Evolutionary conservation across 2,888 invertebrate genomes (phyloP).

Genomic region (Willowsia nigromaculata): DNA sequence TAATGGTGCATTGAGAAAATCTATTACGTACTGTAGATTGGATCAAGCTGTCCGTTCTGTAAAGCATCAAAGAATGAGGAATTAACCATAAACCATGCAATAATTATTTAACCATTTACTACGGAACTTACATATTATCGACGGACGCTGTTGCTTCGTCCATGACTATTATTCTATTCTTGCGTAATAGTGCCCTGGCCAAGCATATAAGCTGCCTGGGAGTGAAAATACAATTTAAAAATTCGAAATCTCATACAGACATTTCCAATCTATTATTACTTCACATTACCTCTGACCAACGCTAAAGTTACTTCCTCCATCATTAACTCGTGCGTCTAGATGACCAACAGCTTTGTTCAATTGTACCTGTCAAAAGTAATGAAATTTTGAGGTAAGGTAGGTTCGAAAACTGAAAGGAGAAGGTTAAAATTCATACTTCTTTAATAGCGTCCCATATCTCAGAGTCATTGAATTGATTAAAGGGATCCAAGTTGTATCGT

Average conservation of each 20-base stretch:
- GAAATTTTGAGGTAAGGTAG: background rate
- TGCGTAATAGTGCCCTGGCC: conserved; percentile 60
- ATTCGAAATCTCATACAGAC: no score
- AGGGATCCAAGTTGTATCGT: no score
- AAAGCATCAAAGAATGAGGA: conserved; percentile 36
- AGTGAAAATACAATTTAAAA: no score
- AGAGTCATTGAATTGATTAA: conserved; percentile 88
- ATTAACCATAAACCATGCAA: conserved; percentile 81
- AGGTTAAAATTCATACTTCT: conserved; percentile 82
- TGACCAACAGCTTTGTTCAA: conserved; percentile 83
- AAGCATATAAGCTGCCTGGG: no score
- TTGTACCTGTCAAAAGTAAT: conserved; percentile 83
- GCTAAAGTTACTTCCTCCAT: conserved; percentile 78
- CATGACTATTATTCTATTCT: conserved; percentile 62
- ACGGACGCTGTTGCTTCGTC: conserved; percentile 65
- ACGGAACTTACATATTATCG: background rate
- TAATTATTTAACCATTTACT: background rate
- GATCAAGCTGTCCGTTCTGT: conserved; percentile 90
- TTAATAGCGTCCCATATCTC: conserved; percentile 92
- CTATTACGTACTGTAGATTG: conserved; percentile 90
- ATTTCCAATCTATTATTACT: no score
- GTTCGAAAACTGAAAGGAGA: background rate
- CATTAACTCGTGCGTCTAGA: conserved; percentile 85
- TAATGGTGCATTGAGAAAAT: conserved; percentile 90
- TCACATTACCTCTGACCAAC: conserved; percentile 63